Base-by-base conservation (phyloP, 2,113 vertebrate species). In the Columbina picui region DNA sequence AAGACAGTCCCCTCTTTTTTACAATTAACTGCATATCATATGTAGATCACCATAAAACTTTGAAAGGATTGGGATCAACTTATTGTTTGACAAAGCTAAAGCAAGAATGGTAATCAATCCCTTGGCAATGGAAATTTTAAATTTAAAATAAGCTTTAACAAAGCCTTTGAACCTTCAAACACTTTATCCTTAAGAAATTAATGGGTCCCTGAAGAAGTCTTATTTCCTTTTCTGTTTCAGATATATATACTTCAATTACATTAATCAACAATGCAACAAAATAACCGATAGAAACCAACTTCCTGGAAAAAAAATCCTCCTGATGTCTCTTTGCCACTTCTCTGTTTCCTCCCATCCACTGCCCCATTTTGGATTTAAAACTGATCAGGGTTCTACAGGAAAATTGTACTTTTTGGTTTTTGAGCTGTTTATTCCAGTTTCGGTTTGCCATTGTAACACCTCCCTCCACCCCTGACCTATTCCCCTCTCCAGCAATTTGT, bases 131-230 rank as follows among this genome's bases (percentile, higher is more conserved):
- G 95, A 97, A 98, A 98, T 98, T 98, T 98, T 97, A 98, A 98
- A 98, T 98, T 98, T 98, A 98, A 98, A 98, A 98, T 98, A 97
- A 98, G 98, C 97, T 97, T 97, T 97, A 97, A 97, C 97, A 98
- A 98, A 98, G 98, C 96, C 97, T 98, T 98, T 98, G 98, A 98
- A 98, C 97, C 96, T 98, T 98, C 98, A 98, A 97, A 98, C 97
- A 97, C 95, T 98, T 97, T 97, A 96, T 98, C 97, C 96, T 98
- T 98, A 98, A 98, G 98, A 98, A 98, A 98, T 98, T 98, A 98
- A 98, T 98, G 97, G 97, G 97, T 98, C 98, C 97, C 98, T 92
- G 96, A 98, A 98, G 98, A 98, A 98, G 97, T 93, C 96, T 95
- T 97, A 97, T 96, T 98, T 98, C 96, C 90, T 97, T 96, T 96